Percentiles rank a stretch among this genome's conserved stretches.
Evolutionary conservation across 2,113 vertebrate genomes (phyloP).

Genomic region (Sclerurus mexicanus): DNA sequence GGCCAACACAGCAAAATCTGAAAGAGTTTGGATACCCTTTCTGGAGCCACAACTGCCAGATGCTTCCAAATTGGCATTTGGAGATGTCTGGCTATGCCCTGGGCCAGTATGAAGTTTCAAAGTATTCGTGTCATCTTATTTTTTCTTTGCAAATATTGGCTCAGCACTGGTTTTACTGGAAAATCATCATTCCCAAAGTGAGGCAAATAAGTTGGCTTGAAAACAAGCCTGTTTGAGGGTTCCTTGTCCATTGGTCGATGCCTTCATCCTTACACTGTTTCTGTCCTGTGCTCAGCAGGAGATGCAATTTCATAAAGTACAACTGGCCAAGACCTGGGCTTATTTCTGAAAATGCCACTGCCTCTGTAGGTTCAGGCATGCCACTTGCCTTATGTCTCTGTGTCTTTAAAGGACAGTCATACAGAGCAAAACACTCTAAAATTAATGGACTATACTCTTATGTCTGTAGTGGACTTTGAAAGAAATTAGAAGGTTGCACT

Average conservation of each 20-base stretch:
- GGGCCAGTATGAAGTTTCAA: background rate
- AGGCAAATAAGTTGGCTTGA: background rate
- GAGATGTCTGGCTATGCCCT: background rate
- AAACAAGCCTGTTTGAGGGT: background rate
- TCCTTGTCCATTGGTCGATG: background rate
- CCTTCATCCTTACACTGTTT: background rate
- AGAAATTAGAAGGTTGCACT: background rate
- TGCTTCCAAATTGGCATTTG: background rate
- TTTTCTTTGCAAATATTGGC: background rate
- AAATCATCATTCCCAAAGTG: background rate
- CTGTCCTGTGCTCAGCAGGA: background rate
- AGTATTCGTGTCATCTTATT: background rate
- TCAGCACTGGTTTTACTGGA: background rate
- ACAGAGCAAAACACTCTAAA: background rate
- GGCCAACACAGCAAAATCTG: background rate
- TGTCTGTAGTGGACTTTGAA: background rate
- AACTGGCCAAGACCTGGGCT: background rate
- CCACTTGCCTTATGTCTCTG: background rate
- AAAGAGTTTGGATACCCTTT: background rate
- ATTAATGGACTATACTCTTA: background rate
- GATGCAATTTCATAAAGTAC: background rate
- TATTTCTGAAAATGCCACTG: background rate
- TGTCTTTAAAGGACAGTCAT: background rate
- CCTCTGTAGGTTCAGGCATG: background rate
- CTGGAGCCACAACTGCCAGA: background rate